These are phyloP conservation scores for Pristionchus maxplancki DNA, from an alignment of 2,888 invertebrate genomes.

Conservation along the genomic window DNA sequence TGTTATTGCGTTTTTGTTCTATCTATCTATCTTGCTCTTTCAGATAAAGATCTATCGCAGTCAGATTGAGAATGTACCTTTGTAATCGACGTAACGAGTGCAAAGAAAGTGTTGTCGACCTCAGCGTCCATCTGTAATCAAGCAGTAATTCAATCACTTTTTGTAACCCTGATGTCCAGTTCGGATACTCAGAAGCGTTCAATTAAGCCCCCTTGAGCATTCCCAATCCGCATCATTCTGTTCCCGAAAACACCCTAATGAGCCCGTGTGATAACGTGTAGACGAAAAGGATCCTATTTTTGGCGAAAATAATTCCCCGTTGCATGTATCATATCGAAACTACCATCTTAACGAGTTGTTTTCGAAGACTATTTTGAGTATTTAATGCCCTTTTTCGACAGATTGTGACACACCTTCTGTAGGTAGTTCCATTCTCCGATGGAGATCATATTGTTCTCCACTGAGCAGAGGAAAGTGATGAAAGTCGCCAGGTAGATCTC, in stretches of 20 bases:
- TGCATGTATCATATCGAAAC: neutral
- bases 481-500: conserved; percentile 46
- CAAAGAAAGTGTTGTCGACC: conserved; percentile 64
- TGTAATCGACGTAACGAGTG: conserved; percentile 60
- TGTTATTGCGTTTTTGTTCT: neutral
- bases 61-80: neutral
- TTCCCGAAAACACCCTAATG: conserved; percentile 11
- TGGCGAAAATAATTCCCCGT: neutral
- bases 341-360: neutral
- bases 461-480: conserved; percentile 51
- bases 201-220: neutral
- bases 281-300: conserved; percentile 38
- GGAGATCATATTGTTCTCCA: conserved; percentile 50
- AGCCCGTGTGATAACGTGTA: neutral
- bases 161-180: neutral
- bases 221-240: neutral
- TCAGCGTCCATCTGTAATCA: conserved; percentile 61
- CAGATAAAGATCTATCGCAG: neutral
- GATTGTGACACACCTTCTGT: neutral
- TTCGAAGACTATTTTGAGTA: neutral
- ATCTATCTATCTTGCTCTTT: neutral
- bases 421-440: conserved; percentile 52
- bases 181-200: neutral
- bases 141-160: neutral
- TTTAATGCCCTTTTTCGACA: neutral